Percentiles rank a stretch among this genome's conserved stretches.
Evolutionary conservation across 2,797 vertebrate genomes (phyloP).

Genomic region (Aulostomus chinensis): DNA sequence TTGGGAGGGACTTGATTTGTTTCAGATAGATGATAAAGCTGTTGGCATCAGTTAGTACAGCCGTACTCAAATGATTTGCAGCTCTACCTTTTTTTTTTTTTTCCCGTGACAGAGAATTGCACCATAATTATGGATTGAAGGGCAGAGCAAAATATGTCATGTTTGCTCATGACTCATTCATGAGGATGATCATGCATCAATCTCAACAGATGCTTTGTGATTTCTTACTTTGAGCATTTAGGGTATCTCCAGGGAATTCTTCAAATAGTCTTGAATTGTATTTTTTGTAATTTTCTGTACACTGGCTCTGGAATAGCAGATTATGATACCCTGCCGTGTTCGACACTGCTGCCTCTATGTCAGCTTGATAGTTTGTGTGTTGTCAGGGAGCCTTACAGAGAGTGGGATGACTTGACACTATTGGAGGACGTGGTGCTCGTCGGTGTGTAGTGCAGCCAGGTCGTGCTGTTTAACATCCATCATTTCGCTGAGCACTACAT

Average conservation of each 20-base stretch:
- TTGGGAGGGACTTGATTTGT: slow-evolving; percentile 48
- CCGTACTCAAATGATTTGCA: slow-evolving; percentile 55
- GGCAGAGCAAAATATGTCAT: slow-evolving; percentile 65
- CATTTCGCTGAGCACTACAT: slow-evolving; percentile 73
- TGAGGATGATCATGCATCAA: slow-evolving; percentile 47
- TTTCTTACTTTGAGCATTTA: slow-evolving; percentile 46
- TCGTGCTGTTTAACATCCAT: slow-evolving; percentile 76
- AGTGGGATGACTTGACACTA: slow-evolving; percentile 70
- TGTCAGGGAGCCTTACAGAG: slow-evolving; percentile 40
- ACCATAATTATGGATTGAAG: slow-evolving; percentile 66
- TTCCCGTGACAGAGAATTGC: slow-evolving; percentile 49
- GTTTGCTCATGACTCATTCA: slow-evolving; percentile 68
- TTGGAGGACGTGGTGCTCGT: slow-evolving; percentile 38
- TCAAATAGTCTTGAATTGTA: slow-evolving; percentile 42
- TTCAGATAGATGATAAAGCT: slow-evolving; percentile 53
- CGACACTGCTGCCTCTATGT: slow-evolving; percentile 36
- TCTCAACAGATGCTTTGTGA: slow-evolving; percentile 56
- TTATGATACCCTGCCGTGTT: slow-evolving; percentile 5
- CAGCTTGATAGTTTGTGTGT: slow-evolving; percentile 45
- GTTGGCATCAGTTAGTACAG: slow-evolving; percentile 55
- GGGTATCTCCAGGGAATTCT: slow-evolving; percentile 27
- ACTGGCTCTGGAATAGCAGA: too few species aligned
- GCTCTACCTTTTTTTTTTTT: slow-evolving; percentile 40
- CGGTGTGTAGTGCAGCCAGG: slow-evolving; percentile 63
- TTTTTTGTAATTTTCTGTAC: slow-evolving; percentile 26